A percentile compares a stretch with the other conserved stretches of the same genome.
Conservation (phyloP, 2,888 invertebrate genomes). For the Sphaerophoria rueppellii region DNA sequence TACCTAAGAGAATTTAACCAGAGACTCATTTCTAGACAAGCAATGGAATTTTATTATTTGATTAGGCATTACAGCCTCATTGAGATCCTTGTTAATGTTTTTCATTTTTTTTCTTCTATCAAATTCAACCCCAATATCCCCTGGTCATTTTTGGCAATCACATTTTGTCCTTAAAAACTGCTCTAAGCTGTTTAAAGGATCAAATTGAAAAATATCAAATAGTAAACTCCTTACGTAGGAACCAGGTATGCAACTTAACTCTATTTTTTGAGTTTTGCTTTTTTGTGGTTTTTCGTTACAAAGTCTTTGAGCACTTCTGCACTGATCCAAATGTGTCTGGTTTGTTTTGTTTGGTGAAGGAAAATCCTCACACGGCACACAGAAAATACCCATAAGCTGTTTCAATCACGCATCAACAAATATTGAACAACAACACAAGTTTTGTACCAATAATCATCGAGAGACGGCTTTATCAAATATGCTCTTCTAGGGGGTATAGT, state of each 20-base stretch:
- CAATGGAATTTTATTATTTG: slow-evolving; percentile 28
- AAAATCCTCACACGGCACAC: slow-evolving; percentile 8
- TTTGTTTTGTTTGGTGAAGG: not conserved
- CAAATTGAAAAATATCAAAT: not conserved
- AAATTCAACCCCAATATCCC: not conserved
- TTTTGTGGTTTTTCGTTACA: slow-evolving; percentile 5
- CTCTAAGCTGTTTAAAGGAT: slow-evolving; percentile 12
- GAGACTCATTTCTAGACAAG: slow-evolving; percentile 6
- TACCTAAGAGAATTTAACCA: not conserved
- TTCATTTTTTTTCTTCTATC: not conserved
- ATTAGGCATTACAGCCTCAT: not conserved
- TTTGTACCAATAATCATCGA: slow-evolving; percentile 4
- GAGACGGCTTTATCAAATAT: not conserved
- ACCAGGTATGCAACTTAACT: too few species aligned
- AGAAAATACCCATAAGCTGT: slow-evolving; percentile 25
- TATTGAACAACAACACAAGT: slow-evolving; percentile 33
- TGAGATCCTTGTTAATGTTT: slow-evolving; percentile 6
- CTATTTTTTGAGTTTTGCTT: too few species aligned
- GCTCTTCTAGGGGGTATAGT: too few species aligned
- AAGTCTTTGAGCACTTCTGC: not conserved
- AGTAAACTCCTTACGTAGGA: not conserved
- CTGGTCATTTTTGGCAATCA: slow-evolving; percentile 27
- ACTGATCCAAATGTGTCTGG: not conserved
- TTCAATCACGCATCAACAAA: slow-evolving; percentile 44
- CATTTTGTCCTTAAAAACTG: slow-evolving; percentile 21